Evolutionary conservation across 2,113 vertebrate species (phyloP).

Genomic region (Steatornis caripensis): DNA sequence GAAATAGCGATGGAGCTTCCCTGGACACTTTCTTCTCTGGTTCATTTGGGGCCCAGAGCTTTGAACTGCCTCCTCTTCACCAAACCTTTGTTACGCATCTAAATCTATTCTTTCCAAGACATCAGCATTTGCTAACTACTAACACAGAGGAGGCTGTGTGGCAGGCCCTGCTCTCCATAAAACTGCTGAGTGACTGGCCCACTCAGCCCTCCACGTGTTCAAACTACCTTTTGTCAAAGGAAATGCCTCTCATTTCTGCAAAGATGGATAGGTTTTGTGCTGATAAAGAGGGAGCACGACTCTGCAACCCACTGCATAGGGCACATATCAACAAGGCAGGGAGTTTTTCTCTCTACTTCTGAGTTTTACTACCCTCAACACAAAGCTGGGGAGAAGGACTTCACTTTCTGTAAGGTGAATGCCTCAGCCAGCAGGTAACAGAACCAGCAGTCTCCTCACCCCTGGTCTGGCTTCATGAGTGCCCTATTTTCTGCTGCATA

Average conservation of each 20-base stretch:
- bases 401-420: background rate
- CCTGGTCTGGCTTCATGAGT: background rate
- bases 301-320: background rate
- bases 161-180: background rate
- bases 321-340: rapidly evolving
- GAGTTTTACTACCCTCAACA: background rate
- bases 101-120: background rate
- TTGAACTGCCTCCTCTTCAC: background rate
- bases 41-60: background rate
- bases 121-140: background rate
- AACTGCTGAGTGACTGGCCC: background rate
- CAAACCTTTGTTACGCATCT: background rate
- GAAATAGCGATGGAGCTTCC: background rate
- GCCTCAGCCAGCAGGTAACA: background rate
- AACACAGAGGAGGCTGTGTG: background rate
- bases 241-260: background rate
- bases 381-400: background rate
- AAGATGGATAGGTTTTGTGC: background rate
- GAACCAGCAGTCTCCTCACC: background rate
- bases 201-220: background rate
- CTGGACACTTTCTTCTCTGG: background rate
- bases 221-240: background rate
- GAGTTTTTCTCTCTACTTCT: background rate
- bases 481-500: background rate
- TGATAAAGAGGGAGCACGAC: background rate